Base-by-base conservation (phyloP, 2,113 vertebrate species). In the Microtus montanus region DNA sequence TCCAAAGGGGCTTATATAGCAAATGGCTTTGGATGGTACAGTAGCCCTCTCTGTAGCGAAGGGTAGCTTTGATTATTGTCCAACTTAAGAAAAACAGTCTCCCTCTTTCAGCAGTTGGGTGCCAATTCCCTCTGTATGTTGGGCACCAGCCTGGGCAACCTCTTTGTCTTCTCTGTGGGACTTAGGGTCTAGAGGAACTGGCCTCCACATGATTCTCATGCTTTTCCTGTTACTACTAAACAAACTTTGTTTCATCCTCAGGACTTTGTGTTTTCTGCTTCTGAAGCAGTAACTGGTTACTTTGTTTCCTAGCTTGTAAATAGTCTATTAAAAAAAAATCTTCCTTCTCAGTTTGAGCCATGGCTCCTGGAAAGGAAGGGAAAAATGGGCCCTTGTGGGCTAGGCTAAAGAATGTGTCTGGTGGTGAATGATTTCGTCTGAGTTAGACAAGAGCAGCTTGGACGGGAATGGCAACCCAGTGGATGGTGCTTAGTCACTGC, bases 331-430 rank as follows among this genome's bases (percentile, higher is more conserved):
- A 35, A 79, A 80, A 82, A 13, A 82, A 41, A n/a, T 35, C 66
- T 71, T 13, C 17, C 66, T 52, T 28, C 61, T 85, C 44, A 78
- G n/a, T 92, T 75, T 75, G 20, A 28, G 20, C 35, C 28, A 12
- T 79, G 30, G 35, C 74, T 91, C 89, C 80, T 52, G 71, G n/a
- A 90, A 89, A 74, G 54, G 77, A 70, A 94, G 54, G 73, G 74
- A 64, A 94, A 26, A 30, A 13, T 58, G 35, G 92, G 22, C 1
- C 47, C 85, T 89, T 26, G 30, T 28, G 30, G 17, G 26, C 54
- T 89, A 41, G 64, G 38, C 22, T 47, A 71, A 41, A n/a, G 74
- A 30, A 44, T 41, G 20, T 30, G 74, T 44, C 38, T 83, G 87
- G 61, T 61, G 77, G 30, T 11, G 2, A 52, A 22, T 68, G 71